phyloP scores from a whole-genome alignment of 2,113 vertebrate species.

The Syrmaticus mikado region DNA sequence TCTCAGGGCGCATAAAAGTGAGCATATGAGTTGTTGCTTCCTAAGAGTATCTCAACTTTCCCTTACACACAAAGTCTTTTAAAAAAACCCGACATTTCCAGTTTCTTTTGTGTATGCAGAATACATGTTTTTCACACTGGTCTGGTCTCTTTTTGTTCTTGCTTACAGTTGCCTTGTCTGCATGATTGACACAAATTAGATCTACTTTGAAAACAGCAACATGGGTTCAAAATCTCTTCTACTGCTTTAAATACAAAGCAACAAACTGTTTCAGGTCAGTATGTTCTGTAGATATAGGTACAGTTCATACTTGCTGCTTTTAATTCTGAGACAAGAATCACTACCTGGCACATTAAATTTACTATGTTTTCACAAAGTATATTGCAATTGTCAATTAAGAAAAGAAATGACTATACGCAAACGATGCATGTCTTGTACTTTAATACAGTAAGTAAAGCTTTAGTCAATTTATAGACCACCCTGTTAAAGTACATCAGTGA shows the following conservation, averaged over 20 bases:
- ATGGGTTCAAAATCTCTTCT: neutral
- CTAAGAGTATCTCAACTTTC: neutral
- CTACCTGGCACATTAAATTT: neutral
- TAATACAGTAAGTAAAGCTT: conserved; percentile 73
- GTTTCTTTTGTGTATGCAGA: neutral
- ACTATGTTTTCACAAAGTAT: conserved; percentile 12
- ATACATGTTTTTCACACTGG: neutral
- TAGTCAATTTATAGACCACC: conserved; percentile 77
- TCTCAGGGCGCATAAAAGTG: neutral
- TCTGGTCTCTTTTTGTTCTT: neutral
- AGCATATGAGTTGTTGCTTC: neutral
- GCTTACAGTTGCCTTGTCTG: neutral
- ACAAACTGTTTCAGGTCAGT: neutral
- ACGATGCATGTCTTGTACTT: conserved; percentile 68
- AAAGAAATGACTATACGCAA: conserved; percentile 21
- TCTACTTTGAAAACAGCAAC: neutral
- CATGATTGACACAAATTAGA: neutral
- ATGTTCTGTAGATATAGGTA: neutral
- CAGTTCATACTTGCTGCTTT: neutral
- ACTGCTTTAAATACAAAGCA: neutral
- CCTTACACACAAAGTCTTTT: neutral
- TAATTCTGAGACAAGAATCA: neutral
- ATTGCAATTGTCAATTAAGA: neutral
- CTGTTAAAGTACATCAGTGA: conserved; percentile 69
- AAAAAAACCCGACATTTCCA: neutral